Base-by-base conservation (phyloP, 2,113 vertebrate species). In the Orthochromis malagaraziensis region DNA sequence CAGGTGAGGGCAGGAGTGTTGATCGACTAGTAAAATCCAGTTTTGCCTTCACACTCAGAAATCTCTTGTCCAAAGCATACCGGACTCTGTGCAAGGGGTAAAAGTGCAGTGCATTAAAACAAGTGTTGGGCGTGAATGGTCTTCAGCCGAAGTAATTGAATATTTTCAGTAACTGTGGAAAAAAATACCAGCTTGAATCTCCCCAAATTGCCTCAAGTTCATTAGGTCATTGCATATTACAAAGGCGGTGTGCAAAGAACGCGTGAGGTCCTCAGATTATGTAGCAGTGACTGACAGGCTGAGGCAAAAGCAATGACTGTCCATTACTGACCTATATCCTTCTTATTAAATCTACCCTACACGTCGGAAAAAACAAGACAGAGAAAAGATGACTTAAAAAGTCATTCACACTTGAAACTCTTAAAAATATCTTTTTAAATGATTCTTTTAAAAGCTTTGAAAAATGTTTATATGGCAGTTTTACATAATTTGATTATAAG, bases 71-170 rank as follows among this genome's bases (percentile, higher is more conserved):
- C 24, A 29, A 47, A 29, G 42, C 24, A 29, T 19, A 47, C 40
- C 0, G 0, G 14, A 7, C 21, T 9, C 40, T 47, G 9, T 29
- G 13, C 70, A 29, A 29, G n/a, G 0, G 38, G 5, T 70, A 24
- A 24, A 42, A 42, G 5, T 26, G 7, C n/a, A 42, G 38, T 70
- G 65, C 65, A 70, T 75, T 29, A 17, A 75, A 26, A 47, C 6
- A 47, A 73, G 14, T 6, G 68, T 47, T 45, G 3, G 68, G 3
- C 9, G 4, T 45, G 14, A 40, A 29, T 26, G n/a, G 21, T 73
- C 3, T 73, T 26, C 3, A 47, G 21, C 68, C 0, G 0, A 47
- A 73, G 13, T 24, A 29, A 45, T 45, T 16, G 14, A 29, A 47
- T 73, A 1, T 45, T 73, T 73, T 73, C 14, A 73, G 24, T 29